Conservation (phyloP, 1,140 invertebrate genomes). For the Bathynomus jamesi region DNA sequence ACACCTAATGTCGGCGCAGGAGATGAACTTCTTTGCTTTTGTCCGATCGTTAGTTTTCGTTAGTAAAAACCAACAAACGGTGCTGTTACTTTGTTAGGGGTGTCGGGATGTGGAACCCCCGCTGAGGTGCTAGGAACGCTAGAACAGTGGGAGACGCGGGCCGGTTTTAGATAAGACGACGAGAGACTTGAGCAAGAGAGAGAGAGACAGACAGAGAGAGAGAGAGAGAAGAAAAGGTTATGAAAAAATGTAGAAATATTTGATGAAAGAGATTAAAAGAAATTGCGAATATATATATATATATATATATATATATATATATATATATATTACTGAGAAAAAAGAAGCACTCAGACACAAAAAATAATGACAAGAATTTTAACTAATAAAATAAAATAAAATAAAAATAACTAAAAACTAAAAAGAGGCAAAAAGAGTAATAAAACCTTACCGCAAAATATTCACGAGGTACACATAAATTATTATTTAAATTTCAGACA, state of each 20-base stretch:
- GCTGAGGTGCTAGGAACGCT: slow-evolving; percentile 2
- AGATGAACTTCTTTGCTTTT: slow-evolving; percentile 33
- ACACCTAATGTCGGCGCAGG: slow-evolving; percentile 21
- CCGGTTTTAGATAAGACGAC: background rate
- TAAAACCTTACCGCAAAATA: no score
- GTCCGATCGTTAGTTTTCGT: slow-evolving; percentile 33
- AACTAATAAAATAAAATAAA: no score
- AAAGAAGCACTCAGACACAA: no score
- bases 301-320: no score
- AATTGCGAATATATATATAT: no score
- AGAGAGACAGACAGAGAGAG: slow-evolving; percentile 4
- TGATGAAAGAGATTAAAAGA: background rate
- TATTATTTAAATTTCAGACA: no score
- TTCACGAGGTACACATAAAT: no score
- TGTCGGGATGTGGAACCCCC: slow-evolving; percentile 17
- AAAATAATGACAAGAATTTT: no score
- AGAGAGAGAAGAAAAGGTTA: background rate
- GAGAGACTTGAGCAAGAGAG: background rate
- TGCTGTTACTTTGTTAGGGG: slow-evolving; percentile 29
- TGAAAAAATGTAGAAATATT: background rate
- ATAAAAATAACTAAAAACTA: no score
- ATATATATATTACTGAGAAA: no score
- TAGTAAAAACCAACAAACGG: slow-evolving; percentile 36
- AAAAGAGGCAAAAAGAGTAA: no score
- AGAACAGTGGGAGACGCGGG: background rate